phyloP scores from a whole-genome alignment of 2,113 vertebrate genomes.

The Dasyornis broadbenti region DNA sequence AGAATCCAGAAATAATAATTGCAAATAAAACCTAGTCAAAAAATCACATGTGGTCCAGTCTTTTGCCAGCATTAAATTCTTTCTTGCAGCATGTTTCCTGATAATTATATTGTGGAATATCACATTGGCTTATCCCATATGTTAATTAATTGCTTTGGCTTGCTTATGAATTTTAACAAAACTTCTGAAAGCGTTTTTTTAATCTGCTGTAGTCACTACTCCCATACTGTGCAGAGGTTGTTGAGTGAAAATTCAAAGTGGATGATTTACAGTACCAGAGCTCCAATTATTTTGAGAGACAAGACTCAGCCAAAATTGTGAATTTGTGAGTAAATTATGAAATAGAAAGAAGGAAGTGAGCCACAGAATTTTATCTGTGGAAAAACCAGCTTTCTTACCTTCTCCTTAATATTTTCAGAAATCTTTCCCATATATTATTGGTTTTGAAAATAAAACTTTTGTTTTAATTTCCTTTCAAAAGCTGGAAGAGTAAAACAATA shows the following conservation, averaged over 20 bases:
- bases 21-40: not conserved
- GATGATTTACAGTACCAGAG: not conserved
- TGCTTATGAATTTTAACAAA: not conserved
- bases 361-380: not conserved
- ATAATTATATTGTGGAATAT: slow-evolving; percentile 3
- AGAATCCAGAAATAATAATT: not conserved
- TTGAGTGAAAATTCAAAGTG: not conserved
- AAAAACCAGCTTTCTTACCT: not conserved
- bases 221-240: slow-evolving; percentile 11
- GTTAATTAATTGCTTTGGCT: slow-evolving; percentile 50
- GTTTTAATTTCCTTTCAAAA: not conserved
- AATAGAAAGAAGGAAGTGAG: not conserved
- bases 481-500: not conserved
- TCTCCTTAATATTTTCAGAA: not conserved
- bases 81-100: not conserved
- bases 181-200: slow-evolving; percentile 17
- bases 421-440: not conserved
- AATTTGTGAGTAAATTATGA: not conserved
- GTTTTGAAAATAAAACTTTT: not conserved
- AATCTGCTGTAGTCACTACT: not conserved
- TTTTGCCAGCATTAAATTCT: not conserved
- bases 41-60: not conserved
- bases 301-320: not conserved
- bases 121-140: not conserved
- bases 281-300: not conserved